A percentile compares a stretch with the other conserved stretches of the same genome.
phyloP scores from a whole-genome alignment of 2,888 invertebrate genomes.

The Loripinus fragilis region DNA sequence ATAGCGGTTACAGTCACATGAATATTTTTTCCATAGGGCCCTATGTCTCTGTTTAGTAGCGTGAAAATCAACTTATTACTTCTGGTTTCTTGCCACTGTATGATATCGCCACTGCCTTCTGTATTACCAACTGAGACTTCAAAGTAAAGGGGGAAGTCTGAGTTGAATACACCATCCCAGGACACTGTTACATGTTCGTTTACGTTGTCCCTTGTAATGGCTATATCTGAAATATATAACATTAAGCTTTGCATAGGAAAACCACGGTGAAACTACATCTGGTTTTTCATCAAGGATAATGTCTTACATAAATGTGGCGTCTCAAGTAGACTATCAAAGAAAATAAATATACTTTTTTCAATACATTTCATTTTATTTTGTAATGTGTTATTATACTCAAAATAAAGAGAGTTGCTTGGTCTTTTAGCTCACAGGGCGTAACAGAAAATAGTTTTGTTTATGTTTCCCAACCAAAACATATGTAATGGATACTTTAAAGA shows the following conservation, averaged over 20 bases:
- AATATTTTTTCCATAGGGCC: conserved; percentile 29
- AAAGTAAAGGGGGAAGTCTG: conserved; percentile 21
- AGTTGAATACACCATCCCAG: conserved; percentile 32
- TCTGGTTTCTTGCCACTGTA: conserved; percentile 40
- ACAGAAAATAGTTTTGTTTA: too few species aligned
- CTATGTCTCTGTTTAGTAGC: conserved; percentile 18
- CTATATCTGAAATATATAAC: too few species aligned
- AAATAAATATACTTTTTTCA: too few species aligned
- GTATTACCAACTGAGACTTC: conserved; percentile 38
- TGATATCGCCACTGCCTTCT: conserved; percentile 12
- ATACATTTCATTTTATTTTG: background rate
- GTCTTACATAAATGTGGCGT: too few species aligned
- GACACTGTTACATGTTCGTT: conserved; percentile 24
- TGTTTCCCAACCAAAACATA: too few species aligned
- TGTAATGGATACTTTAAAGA: too few species aligned
- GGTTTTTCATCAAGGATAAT: too few species aligned
- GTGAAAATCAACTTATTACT: conserved; percentile 23
- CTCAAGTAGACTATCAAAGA: conserved; percentile 5
- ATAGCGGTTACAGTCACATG: conserved; percentile 22
- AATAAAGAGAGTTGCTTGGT: too few species aligned
- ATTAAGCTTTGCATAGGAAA: too few species aligned
- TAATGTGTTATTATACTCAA: background rate
- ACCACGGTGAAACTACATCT: too few species aligned
- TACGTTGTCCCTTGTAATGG: too few species aligned
- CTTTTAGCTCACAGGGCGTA: too few species aligned